A percentile compares a stretch with the other conserved stretches of the same genome.
Conservation (phyloP, 2,797 vertebrate genomes). For the Myoxocephalus aenaeus region DNA sequence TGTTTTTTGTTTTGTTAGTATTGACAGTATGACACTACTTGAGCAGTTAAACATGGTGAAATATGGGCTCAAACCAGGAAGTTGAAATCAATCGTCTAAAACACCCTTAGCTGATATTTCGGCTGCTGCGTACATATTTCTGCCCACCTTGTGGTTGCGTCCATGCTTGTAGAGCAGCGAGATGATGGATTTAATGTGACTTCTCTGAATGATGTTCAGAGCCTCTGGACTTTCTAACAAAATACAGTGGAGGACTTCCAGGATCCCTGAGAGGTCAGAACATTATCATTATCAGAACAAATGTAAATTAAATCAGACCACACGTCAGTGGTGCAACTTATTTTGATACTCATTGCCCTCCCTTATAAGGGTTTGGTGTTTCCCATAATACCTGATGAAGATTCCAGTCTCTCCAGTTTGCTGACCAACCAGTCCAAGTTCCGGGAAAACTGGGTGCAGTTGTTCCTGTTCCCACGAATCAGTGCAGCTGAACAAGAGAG, state of each 20-base stretch:
- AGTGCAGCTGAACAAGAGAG: constrained; percentile 87
- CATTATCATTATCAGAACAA: constrained; percentile 6
- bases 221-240: constrained; percentile 98
- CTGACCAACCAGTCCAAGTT: constrained; percentile 98
- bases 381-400: constrained; percentile 92
- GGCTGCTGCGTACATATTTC: not conserved
- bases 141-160: constrained; percentile 95
- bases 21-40: not conserved
- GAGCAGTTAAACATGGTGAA: not conserved
- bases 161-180: constrained; percentile 97
- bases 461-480: constrained; percentile 96
- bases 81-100: not conserved
- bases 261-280: constrained; percentile 86
- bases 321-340: not conserved
- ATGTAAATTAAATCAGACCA: not conserved
- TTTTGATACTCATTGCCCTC: not conserved
- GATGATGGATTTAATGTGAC: constrained; percentile 97
- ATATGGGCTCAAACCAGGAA: not conserved
- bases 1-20: not conserved
- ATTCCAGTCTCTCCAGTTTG: constrained; percentile 97
- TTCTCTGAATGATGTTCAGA: constrained; percentile 94
- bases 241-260: constrained; percentile 97
- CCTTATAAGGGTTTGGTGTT: not conserved
- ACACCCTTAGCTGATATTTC: not conserved
- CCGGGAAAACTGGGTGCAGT: constrained; percentile 96